Base-by-base conservation (phyloP, 2,888 invertebrate species). In the Polydesmus complanatus region DNA sequence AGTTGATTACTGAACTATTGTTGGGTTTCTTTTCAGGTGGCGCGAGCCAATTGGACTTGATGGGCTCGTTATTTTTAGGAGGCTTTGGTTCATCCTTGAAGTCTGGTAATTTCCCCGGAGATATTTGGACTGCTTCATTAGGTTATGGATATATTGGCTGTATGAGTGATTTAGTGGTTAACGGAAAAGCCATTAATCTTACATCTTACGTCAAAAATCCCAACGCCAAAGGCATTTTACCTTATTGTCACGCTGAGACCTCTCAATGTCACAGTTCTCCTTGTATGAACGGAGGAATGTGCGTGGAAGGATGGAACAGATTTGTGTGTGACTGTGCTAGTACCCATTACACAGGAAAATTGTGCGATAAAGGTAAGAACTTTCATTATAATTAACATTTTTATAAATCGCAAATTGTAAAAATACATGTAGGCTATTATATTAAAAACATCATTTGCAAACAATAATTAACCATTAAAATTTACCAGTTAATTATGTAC, bases 251-350 rank as follows among this genome's bases (percentile, higher is more conserved):
- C 72, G 83, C 86, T 37, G 69, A 69, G 62, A 70, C 72, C n/a
- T 68, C 71, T 0, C 72, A 73, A 63, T 78, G 77, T 67, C 67
- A 70, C 60, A 86, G 85, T 53, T 83, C 85, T 19, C 93, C 94
- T 0, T 96, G 96, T 71, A 83, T 89, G 74, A 90, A 95, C 71
- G 86, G 86, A 1, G 93, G 92, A 0, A 77, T 79, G 23, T 96
- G 96, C 74, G 78, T 83, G 2, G 94, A 95, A 73, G 96, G 96
- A 0, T 96, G 95, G 95, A 94, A 95, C 76, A 80, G 95, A 63
- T 88, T 88, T 67, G 81, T 91, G 58, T 96, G 96, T 72, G 94
- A 96, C 74, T 96, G 96, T 73, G 85, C 89, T 11, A 81, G 82
- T 47, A 95, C 94, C 0, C 81, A 85, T 65, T 94, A 85, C 71